Percentiles rank a stretch among this genome's conserved stretches.
phyloP scores from a whole-genome alignment of 1,140 invertebrate genomes.

The Drosophila pallidifrons region DNA sequence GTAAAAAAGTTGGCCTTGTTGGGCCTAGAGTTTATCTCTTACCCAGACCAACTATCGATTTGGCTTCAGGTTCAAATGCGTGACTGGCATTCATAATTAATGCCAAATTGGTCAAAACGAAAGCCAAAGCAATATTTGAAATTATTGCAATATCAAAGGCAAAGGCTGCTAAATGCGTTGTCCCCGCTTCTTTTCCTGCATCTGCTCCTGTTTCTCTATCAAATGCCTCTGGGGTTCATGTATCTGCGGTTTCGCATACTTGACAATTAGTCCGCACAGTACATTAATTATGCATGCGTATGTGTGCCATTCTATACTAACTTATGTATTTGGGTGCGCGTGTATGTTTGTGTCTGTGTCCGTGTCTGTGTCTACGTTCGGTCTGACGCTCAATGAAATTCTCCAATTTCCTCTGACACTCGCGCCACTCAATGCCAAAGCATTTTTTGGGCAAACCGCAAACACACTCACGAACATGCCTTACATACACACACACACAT shows the following conservation, averaged over 20 bases:
- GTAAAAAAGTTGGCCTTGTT: conserved; percentile 11
- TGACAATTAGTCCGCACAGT: conserved; percentile 69
- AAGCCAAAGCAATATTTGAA: conserved; percentile 38
- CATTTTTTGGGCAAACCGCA: conserved; percentile 66
- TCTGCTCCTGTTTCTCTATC: neutral
- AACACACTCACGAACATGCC: conserved; percentile 38
- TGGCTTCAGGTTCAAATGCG: neutral
- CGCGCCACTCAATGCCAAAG: conserved; percentile 51
- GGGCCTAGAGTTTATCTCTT: neutral
- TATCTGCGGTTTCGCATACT: conserved; percentile 57
- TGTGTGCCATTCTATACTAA: conserved; percentile 12
- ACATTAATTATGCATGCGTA: conserved; percentile 77
- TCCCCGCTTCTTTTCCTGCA: neutral
- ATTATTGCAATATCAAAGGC: conserved; percentile 77
- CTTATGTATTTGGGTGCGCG: no score
- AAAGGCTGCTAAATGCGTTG: conserved; percentile 54
- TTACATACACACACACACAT: neutral
- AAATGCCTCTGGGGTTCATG: conserved; percentile 25
- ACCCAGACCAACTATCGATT: conserved; percentile 1
- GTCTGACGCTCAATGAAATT: conserved; percentile 43
- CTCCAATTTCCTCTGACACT: conserved; percentile 71
- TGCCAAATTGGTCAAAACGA: conserved; percentile 29
- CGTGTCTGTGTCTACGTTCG: conserved; percentile 23
- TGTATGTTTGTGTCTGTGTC: conserved; percentile 25
- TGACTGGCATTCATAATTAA: conserved; percentile 67